A percentile compares a stretch with the other conserved stretches of the same genome.
phyloP scores from a whole-genome alignment of 2,888 invertebrate genomes.

The Ramazzottius varieornatus region DNA sequence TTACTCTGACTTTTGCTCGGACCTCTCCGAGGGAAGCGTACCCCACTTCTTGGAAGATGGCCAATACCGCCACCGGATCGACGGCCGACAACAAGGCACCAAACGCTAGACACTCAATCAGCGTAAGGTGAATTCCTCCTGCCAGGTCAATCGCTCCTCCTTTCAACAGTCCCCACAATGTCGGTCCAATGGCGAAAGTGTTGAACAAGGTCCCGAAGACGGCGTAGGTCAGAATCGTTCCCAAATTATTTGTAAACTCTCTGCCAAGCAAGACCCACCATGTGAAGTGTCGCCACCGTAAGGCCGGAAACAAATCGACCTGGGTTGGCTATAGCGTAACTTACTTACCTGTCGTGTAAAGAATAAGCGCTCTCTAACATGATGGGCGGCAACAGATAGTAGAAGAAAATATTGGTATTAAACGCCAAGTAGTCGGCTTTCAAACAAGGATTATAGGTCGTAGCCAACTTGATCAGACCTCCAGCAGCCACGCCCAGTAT shows the following conservation, averaged over 20 bases:
- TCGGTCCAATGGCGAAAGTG: conserved; percentile 14
- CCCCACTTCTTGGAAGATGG: conserved; percentile 30
- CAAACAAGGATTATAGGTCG: conserved; percentile 38
- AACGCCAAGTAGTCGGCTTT: conserved; percentile 32
- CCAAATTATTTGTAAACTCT: conserved; percentile 29
- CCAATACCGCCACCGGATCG: conserved; percentile 31
- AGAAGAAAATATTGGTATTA: conserved; percentile 80
- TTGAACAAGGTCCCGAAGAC: conserved; percentile 27
- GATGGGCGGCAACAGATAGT: conserved; percentile 89
- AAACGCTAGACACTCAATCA: conserved; percentile 24
- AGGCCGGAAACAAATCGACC: no score
- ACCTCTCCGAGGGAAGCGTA: background rate
- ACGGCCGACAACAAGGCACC: conserved; percentile 31
- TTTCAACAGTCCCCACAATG: conserved; percentile 10
- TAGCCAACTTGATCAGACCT: conserved; percentile 31
- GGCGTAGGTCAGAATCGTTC: conserved; percentile 29
- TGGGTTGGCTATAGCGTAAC: no score
- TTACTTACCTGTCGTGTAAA: conserved; percentile 29
- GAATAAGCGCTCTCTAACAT: conserved; percentile 31
- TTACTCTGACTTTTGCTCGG: no score
- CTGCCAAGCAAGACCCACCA: no score
- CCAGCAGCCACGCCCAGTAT: conserved; percentile 81
- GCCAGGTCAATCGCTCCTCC: conserved; percentile 13
- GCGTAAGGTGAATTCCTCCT: conserved; percentile 10
- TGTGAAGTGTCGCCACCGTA: no score